These are phyloP conservation scores for Pseudorhombus dupliciocellatus DNA, from an alignment of 2,113 vertebrate genomes.

Conservation along the genomic window DNA sequence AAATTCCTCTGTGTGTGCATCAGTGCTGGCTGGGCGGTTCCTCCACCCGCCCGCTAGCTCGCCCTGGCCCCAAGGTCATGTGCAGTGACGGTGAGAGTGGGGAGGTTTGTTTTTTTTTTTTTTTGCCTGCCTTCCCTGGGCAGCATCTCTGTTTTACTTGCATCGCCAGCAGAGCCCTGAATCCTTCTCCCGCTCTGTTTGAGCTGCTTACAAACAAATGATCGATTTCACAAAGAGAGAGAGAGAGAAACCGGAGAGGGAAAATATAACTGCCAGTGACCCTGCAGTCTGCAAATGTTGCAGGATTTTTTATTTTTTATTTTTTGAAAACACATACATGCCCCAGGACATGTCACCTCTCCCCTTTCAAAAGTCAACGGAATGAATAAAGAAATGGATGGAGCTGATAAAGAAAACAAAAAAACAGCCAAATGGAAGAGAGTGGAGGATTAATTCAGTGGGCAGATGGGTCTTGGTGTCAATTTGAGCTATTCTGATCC, in stretches of 20 bases:
- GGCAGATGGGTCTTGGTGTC: slow-evolving; percentile 83
- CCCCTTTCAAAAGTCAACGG: slow-evolving; percentile 79
- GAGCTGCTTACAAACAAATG: slow-evolving; percentile 80
- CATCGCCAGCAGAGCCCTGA: slow-evolving; percentile 71
- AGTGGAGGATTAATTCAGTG: slow-evolving; percentile 80
- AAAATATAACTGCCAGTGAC: slow-evolving; percentile 78
- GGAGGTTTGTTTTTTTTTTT: slow-evolving; percentile 71
- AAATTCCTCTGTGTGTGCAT: slow-evolving; percentile 59
- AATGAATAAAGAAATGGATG: slow-evolving; percentile 84
- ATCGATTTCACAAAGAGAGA: slow-evolving; percentile 77
- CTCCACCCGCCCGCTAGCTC: slow-evolving; percentile 64
- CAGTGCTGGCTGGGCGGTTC: slow-evolving; percentile 55
- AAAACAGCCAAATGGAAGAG: slow-evolving; percentile 76
- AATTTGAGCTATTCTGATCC: slow-evolving; percentile 84
- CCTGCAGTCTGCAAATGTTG: slow-evolving; percentile 82
- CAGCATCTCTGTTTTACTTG: slow-evolving; percentile 75
- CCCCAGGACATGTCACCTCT: slow-evolving; percentile 83
- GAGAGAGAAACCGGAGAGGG: slow-evolving; percentile 51
- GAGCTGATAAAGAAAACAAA: slow-evolving; percentile 79
- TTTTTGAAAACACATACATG: slow-evolving; percentile 35
- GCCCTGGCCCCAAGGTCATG: slow-evolving; percentile 75
- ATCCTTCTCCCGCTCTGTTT: slow-evolving; percentile 75
- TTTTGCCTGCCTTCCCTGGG: slow-evolving; percentile 70
- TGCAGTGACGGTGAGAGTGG: slow-evolving; percentile 56
- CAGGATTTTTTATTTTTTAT: slow-evolving; percentile 59